Evolutionary conservation across 2,113 vertebrate genomes (phyloP), one percentile per base, ranked within the genome.

Genomic region (Pongo pygmaeus): DNA sequence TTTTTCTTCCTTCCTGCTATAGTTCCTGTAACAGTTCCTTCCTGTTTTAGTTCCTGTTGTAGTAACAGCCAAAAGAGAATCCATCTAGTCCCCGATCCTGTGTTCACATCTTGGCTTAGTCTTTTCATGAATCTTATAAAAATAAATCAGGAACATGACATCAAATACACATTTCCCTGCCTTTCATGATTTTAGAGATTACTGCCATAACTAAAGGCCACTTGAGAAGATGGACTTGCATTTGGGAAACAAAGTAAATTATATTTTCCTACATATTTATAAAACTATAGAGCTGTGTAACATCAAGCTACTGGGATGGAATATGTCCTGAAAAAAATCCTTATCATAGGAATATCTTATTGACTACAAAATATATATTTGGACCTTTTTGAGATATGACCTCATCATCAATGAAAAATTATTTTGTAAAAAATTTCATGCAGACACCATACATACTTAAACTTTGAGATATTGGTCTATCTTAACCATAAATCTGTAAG

Each of bases 121-220:
- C 18, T 69, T 95, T 88, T 87, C 59, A 72, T 22, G 46, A 59
- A 67, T 80, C 32, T 46, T 48, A 0, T 85, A 79, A 61, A 92
- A 72, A 61, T 30, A 79, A 90, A 79, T 80, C 25, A 59, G 43
- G 22, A 84, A 50, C 48, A 61, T 67, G 52, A 89, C 59, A 77
- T 74, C 50, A 87, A 80, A 61, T 70, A 57, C 1, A 46, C 50
- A 78, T 38, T 87, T 61, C 48, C 55, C 80, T 83, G 18, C 10
- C 57, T 90, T 59, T 81, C 27, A 4, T 92, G 79, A 95, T 92
- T 85, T 92, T 91, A 89, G 46, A 91, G 46, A 77, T 59, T 55
- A 86, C 38, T 89, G 20, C 17, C 46, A 7, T 77, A 85, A 79
- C 43, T n/a, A 92, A 91, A 89, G 12, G 2, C 6, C 32, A 70